These are phyloP conservation scores for Platichthys flesus DNA, from an alignment of 2,113 vertebrate genomes.

Conservation along the genomic window DNA sequence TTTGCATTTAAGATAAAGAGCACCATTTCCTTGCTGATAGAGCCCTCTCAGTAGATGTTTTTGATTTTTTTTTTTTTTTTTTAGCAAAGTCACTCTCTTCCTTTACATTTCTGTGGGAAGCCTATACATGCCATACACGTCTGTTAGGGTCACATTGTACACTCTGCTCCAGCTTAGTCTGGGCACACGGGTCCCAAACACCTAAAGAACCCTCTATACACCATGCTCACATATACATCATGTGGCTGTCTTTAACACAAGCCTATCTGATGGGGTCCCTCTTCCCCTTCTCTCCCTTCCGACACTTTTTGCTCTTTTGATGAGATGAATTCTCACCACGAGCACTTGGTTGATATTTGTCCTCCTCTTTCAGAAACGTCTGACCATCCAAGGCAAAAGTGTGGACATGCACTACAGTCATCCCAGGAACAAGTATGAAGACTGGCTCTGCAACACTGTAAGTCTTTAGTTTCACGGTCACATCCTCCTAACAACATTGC, in stretches of 20 bases:
- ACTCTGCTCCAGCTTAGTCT: conserved; percentile 85
- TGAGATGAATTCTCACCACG: conserved; percentile 69
- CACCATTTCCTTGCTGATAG: conserved; percentile 13
- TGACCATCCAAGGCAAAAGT: conserved; percentile 95
- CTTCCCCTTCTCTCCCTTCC: conserved; percentile 86
- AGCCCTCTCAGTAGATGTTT: neutral
- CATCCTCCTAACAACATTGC: conserved; percentile 16
- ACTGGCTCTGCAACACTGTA: conserved; percentile 99
- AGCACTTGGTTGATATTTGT: conserved; percentile 82
- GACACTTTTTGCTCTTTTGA: conserved; percentile 94
- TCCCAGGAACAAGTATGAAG: conserved; percentile 97
- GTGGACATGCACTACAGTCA: conserved; percentile 99
- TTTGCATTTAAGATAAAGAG: conserved; percentile 30
- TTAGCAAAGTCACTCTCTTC: conserved; percentile 20
- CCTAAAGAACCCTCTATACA: conserved; percentile 72
- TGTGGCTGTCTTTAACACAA: conserved; percentile 77
- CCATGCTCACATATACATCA: conserved; percentile 77
- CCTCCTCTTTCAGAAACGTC: conserved; percentile 95
- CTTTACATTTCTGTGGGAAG: conserved; percentile 57
- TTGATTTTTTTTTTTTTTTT: conserved; percentile 25
- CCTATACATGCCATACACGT: conserved; percentile 42
- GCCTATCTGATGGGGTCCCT: conserved; percentile 87
- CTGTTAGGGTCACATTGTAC: conserved; percentile 78
- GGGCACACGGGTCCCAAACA: conserved; percentile 87
- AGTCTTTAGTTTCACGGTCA: conserved; percentile 44